Conservation (phyloP, 2,888 invertebrate species). For the Ceramica pisi region DNA sequence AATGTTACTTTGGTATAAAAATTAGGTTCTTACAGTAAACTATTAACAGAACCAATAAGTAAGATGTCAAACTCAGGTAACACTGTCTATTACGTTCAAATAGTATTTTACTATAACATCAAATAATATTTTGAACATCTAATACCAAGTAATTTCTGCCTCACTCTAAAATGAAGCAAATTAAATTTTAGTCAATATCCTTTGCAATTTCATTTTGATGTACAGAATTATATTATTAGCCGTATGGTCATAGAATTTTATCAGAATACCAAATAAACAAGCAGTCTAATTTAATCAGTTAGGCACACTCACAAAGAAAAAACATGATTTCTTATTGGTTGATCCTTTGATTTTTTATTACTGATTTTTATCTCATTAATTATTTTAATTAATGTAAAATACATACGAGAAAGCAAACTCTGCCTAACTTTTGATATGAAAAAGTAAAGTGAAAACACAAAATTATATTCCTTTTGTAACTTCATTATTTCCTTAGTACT, state of each 20-base stretch:
- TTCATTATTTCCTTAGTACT: too few relatives aligned
- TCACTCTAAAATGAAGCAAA: neutral
- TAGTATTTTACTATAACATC: neutral
- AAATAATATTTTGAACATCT: neutral
- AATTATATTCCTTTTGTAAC: too few relatives aligned
- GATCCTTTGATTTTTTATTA: neutral
- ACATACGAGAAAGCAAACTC: too few relatives aligned
- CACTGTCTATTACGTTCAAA: neutral
- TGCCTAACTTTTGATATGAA: too few relatives aligned
- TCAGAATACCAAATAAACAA: slow-evolving; percentile 10
- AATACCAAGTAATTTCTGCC: slow-evolving; percentile 5
- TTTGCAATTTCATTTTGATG: slow-evolving; percentile 19
- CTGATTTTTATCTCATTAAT: neutral
- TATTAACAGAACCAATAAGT: neutral
- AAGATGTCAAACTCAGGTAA: slow-evolving; percentile 7
- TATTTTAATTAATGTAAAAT: too few relatives aligned
- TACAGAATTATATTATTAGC: slow-evolving; percentile 17
- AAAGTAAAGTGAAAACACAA: too few relatives aligned
- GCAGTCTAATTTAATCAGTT: slow-evolving; percentile 24
- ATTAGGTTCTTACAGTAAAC: neutral
- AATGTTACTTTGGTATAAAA: neutral
- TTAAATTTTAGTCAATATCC: neutral
- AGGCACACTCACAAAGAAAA: neutral
- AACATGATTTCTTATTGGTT: slow-evolving; percentile 1
- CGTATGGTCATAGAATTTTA: slow-evolving; percentile 7